These are phyloP conservation scores for Zoanthus solanderi DNA, from an alignment of 92 coral and sea anemone species.

Conservation along the genomic window DNA sequence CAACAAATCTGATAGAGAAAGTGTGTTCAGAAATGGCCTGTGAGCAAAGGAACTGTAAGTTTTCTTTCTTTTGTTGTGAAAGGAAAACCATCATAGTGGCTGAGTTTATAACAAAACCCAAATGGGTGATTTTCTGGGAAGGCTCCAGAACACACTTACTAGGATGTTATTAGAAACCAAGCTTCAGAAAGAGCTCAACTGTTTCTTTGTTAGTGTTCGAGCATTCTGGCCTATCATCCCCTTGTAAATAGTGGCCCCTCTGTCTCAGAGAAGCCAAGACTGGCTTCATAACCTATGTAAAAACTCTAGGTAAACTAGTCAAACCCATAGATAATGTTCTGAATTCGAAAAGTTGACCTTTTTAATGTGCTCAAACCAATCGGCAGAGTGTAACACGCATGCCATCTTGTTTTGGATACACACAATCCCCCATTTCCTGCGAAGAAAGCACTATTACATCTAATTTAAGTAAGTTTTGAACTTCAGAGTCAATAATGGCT, in stretches of 20 bases:
- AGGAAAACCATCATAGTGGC: slow-evolving; percentile 28
- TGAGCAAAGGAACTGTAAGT: slow-evolving; percentile 1
- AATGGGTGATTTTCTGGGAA: slow-evolving; percentile 25
- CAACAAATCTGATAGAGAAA: too few relatives aligned
- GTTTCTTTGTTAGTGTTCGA: not conserved
- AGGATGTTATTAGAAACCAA: slow-evolving; percentile 65
- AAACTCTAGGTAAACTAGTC: slow-evolving; percentile 43
- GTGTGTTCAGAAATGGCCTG: slow-evolving; percentile 8
- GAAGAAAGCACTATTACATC: slow-evolving; percentile 50
- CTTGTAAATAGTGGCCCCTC: slow-evolving; percentile 27
- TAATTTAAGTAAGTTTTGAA: slow-evolving; percentile 16
- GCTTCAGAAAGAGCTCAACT: slow-evolving; percentile 38
- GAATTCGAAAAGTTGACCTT: slow-evolving; percentile 37
- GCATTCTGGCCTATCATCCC: slow-evolving; percentile 24
- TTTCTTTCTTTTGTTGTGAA: slow-evolving; percentile 30
- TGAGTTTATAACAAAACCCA: slow-evolving; percentile 69
- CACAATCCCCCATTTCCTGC: slow-evolving; percentile 1
- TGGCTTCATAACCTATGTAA: slow-evolving; percentile 20
- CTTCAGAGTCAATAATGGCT: not conserved
- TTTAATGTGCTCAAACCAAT: slow-evolving; percentile 47
- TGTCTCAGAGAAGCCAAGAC: slow-evolving; percentile 5
- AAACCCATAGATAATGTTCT: slow-evolving; percentile 49
- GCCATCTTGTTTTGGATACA: slow-evolving; percentile 53
- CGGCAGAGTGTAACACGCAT: slow-evolving; percentile 40
- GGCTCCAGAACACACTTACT: slow-evolving; percentile 34